Conservation (phyloP, 2,888 invertebrate species). For the Sminthurinus aureus region DNA sequence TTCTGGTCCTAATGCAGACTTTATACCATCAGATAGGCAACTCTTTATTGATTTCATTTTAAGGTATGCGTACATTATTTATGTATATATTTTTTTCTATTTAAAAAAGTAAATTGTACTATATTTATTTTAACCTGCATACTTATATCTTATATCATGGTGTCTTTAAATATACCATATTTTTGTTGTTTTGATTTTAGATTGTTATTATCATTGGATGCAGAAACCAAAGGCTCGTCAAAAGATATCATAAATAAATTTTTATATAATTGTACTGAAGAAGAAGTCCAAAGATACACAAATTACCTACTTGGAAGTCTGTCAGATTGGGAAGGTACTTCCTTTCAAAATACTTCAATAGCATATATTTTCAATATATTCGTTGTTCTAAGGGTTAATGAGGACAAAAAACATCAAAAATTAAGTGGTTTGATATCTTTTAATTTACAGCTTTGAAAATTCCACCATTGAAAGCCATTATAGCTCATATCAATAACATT, state of each 20-base stretch:
- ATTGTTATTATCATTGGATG: constrained; percentile 5
- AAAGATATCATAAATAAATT: constrained; percentile 14
- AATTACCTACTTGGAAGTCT: constrained; percentile 15
- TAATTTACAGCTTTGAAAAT: background rate
- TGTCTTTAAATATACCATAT: too few relatives aligned
- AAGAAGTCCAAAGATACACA: constrained; percentile 16
- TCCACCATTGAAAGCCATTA: constrained; percentile 20
- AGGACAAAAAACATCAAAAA: too few relatives aligned
- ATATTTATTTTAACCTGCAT: too few relatives aligned
- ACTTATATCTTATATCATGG: too few relatives aligned
- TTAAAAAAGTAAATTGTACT: background rate
- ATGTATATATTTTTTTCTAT: background rate
- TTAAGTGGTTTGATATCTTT: background rate
- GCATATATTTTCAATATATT: too few relatives aligned
- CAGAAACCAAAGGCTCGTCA: constrained; percentile 13
- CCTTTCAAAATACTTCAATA: background rate
- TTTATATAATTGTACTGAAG: constrained; percentile 25
- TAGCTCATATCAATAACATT: constrained; percentile 28
- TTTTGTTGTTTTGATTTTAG: constrained; percentile 12
- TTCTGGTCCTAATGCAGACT: constrained; percentile 25
- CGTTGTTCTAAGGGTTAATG: too few relatives aligned
- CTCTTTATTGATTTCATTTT: constrained; percentile 37
- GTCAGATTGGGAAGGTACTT: constrained; percentile 28
- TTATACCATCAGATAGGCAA: constrained; percentile 28
- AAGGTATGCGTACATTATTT: constrained; percentile 11